Conservation (phyloP, 2,888 invertebrate genomes). For the Leptothorax acervorum region DNA sequence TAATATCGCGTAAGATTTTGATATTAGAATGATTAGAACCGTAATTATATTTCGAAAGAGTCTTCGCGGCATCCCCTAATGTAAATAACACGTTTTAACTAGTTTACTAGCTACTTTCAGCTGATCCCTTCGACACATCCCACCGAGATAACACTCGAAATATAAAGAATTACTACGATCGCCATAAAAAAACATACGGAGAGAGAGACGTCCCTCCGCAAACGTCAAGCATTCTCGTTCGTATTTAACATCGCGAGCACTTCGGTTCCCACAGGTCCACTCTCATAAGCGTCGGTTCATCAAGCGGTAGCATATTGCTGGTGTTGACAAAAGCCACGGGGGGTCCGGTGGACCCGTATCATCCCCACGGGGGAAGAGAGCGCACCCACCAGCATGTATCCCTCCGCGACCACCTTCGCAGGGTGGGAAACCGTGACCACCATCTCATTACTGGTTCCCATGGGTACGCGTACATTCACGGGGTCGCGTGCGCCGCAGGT, state of each 20-base stretch:
- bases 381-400: conserved; percentile 67
- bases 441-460: conserved; percentile 85
- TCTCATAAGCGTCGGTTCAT: conserved; percentile 68
- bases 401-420: conserved; percentile 69
- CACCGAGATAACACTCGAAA: conserved; percentile 22
- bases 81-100: background rate
- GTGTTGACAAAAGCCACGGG: conserved; percentile 84
- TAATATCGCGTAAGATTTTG: background rate
- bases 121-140: conserved; percentile 1
- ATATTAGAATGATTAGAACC: background rate
- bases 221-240: conserved; percentile 59
- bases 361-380: conserved; percentile 64
- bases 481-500: conserved; percentile 77
- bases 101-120: conserved; percentile 11
- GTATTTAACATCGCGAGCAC: conserved; percentile 47
- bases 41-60: background rate
- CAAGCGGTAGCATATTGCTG: conserved; percentile 84
- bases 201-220: conserved; percentile 54
- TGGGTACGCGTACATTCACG: conserved; percentile 79
- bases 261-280: conserved; percentile 84
- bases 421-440: conserved; percentile 85
- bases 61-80: background rate
- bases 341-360: conserved; percentile 78
- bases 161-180: conserved; percentile 1
- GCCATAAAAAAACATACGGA: background rate